Percentiles rank a stretch among this genome's conserved stretches.
phyloP scores from a whole-genome alignment of 64 coral and sea anemone genomes.

The Porites lutea region DNA sequence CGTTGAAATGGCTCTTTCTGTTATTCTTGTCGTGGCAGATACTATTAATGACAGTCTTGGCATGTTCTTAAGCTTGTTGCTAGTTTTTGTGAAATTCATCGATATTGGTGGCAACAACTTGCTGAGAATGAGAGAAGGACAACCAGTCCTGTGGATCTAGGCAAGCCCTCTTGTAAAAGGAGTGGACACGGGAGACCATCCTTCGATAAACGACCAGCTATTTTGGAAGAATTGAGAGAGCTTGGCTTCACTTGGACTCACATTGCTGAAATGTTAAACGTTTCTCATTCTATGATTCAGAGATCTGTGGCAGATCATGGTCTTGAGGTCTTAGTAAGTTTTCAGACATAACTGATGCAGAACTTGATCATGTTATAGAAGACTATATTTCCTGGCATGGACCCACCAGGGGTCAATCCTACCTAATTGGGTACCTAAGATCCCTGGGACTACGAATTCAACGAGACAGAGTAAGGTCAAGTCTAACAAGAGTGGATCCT shows the following conservation, averaged over 20 bases:
- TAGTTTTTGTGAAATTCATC: conserved; percentile 21
- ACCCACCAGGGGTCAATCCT: conserved; percentile 55
- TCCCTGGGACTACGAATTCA: conserved; percentile 36
- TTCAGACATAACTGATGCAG: conserved; percentile 28
- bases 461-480: conserved; percentile 34
- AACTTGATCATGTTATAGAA: conserved; percentile 22
- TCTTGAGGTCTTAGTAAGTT: conserved; percentile 12
- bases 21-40: conserved; percentile 33
- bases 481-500: conserved; percentile 34
- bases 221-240: conserved; percentile 28
- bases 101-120: conserved; percentile 48
- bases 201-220: conserved; percentile 18
- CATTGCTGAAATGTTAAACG: conserved; percentile 41
- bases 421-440: conserved; percentile 49
- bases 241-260: conserved; percentile 4
- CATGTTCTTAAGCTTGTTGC: conserved; percentile 23
- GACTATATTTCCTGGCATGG: conserved; percentile 47
- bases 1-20: conserved; percentile 16
- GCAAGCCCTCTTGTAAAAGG: not conserved
- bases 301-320: conserved; percentile 32
- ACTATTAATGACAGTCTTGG: conserved; percentile 24
- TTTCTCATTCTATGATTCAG: conserved; percentile 48
- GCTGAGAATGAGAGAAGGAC: conserved; percentile 11
- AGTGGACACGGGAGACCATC: conserved; percentile 22
- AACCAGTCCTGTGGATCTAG: conserved; percentile 31